Base-by-base conservation (phyloP, 2,113 vertebrate genomes). In the Coturnix japonica region DNA sequence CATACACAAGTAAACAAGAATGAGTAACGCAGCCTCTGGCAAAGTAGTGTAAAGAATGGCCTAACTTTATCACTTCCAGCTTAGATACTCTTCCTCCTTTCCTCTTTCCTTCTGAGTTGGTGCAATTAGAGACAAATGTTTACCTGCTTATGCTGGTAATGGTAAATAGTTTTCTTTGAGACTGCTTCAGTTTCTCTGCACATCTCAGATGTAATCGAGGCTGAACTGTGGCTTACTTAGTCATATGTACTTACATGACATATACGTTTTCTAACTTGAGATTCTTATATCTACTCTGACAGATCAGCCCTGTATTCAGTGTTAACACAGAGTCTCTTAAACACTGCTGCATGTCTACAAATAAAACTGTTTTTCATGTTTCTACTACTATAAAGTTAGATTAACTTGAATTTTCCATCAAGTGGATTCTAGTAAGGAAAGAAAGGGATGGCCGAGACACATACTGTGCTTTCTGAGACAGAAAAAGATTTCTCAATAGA, bases 161-260 rank as follows among this genome's bases (percentile, higher is more conserved):
- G 6, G 8, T 20, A 16, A 77, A 46, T 44, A 57, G 8, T 60
- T 71, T 78, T 44, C 20, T 70, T 17, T 31, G 66, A 81, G 37
- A 57, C 13, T 74, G 9, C 26, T 70, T 72, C 0, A 1, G 31
- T 14, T 76, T 30, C n/a, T 66, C 17, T 53, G 47, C 19, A 22
- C 11, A 1, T 35, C 25, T 88, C 31, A 67, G 30, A 37, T 47
- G 11, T 18, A 84, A n/a, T 8, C n/a, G 26, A 53, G 15, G 30
- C 2, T 7, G 39, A 87, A 17, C 20, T 30, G 35, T 76, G 15
- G 28, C 23, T 72, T 54, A 26, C 11, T 57, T 21, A 70, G 21
- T 63, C 35, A 39, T 18, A 19, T 39, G 28, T 49, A 17, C 13
- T 63, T 15, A 13, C 0, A 0, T 10, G 15, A n/a, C 28, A 0